Evolutionary conservation across 1,140 invertebrate species (phyloP).

Genomic region (Drosophila triauraria): DNA sequence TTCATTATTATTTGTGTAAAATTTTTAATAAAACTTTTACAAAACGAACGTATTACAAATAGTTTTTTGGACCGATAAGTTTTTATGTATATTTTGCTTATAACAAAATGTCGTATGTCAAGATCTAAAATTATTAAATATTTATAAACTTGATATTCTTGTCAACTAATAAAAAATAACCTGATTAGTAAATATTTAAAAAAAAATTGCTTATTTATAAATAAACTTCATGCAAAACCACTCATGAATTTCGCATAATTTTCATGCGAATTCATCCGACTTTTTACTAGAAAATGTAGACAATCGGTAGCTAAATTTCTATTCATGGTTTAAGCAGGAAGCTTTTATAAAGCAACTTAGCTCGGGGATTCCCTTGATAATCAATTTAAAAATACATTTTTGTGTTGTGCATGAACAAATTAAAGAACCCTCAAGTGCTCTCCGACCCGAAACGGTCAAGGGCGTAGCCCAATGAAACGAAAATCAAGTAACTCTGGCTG

Average conservation of each 20-base stretch:
- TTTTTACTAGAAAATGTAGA: constrained; percentile 2
- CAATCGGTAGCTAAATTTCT: constrained; percentile 12
- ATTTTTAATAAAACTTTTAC: neutral
- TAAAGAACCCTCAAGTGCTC: constrained; percentile 32
- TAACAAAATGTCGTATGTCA: neutral
- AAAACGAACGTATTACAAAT: no score
- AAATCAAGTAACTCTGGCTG: constrained; percentile 11
- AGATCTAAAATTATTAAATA: neutral
- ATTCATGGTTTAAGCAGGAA: constrained; percentile 56
- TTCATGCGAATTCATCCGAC: neutral
- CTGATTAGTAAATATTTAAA: neutral
- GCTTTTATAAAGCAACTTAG: constrained; percentile 31
- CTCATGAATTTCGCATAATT: constrained; percentile 6
- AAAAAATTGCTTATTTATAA: neutral
- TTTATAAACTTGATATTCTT: neutral
- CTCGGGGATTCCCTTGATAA: constrained; percentile 33
- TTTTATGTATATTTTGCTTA: neutral
- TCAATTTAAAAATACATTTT: constrained; percentile 14
- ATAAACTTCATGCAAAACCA: neutral
- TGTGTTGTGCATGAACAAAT: constrained; percentile 2
- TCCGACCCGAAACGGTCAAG: constrained; percentile 50
- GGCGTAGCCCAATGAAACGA: constrained; percentile 15
- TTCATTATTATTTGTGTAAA: neutral
- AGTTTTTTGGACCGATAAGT: no score
- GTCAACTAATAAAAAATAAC: neutral